These are phyloP conservation scores for Poecilus cupreus DNA, from an alignment of 2,888 invertebrate genomes.

Conservation along the genomic window DNA sequence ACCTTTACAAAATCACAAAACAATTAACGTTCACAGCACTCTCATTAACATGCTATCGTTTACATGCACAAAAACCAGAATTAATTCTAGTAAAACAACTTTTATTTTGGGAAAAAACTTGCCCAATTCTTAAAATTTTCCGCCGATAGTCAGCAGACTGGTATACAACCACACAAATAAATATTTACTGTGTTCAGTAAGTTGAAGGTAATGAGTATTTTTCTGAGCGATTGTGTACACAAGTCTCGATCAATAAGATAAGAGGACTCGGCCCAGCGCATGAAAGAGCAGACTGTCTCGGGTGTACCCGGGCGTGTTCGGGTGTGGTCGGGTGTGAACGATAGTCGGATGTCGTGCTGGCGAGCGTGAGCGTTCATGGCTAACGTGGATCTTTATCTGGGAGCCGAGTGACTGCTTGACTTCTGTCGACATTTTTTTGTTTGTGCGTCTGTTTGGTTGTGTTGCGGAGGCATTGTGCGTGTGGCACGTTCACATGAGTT, in stretches of 20 bases:
- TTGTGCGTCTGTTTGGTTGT: conserved; percentile 25
- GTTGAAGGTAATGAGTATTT: not conserved
- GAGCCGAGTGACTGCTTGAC: conserved; percentile 49
- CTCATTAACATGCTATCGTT: not conserved
- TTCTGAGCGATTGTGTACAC: conserved; percentile 1
- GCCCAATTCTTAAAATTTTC: conserved; percentile 56
- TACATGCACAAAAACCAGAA: conserved; percentile 3
- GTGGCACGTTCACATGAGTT: conserved; percentile 45
- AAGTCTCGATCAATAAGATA: conserved; percentile 57
- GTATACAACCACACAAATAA: not conserved
- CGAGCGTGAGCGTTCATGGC: conserved; percentile 11
- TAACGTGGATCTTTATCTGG: conserved; percentile 55
- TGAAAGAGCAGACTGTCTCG: conserved; percentile 22
- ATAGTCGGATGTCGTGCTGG: not conserved
- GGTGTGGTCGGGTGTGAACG: not conserved
- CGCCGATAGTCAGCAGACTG: conserved; percentile 41
- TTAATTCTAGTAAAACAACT: conserved; percentile 49
- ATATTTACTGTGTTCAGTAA: not conserved
- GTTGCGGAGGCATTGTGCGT: conserved; percentile 17
- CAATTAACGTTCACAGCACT: not conserved
- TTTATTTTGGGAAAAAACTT: conserved; percentile 50
- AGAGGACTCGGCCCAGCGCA: conserved; percentile 27
- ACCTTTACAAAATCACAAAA: not conserved
- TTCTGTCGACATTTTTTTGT: conserved; percentile 48
- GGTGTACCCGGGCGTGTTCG: not conserved